Base-by-base conservation (phyloP, 2,888 invertebrate genomes). In the Gymnosoma rotundatum region DNA sequence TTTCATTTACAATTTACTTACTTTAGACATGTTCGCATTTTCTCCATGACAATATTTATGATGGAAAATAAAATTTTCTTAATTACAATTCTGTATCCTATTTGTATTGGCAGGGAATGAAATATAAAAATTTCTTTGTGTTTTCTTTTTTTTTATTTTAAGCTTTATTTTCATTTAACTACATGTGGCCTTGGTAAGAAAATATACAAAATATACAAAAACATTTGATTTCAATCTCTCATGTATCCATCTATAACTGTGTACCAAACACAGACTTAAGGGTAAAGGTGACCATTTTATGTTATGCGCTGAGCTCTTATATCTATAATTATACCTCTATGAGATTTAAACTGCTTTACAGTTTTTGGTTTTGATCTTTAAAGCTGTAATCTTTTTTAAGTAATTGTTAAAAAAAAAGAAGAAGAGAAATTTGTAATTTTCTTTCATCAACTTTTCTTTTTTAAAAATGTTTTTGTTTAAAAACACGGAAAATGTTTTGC, bases 211-310 rank as follows among this genome's bases (percentile, higher is more conserved):
- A 66, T 63, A 69, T 67, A 76, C 5, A n/a, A 18, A 18, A 52
- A 83, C 76, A 80, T 80, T 80, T 78, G 69, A 12, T 42, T 84
- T 80, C 78, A 78, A 84, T 74, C 81, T 80, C 42, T 69, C 45
- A 32, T 60, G 45, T 50, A 14, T 25, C 54, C 6, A 14, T 25
- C 54, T 3, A 58, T 45, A 64, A 74, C 20, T 14, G n/a, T n/a
- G n/a, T n/a, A n/a, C n/a, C n/a, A n/a, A n/a, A n/a, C n/a, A n/a
- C n/a, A n/a, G 61, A 16, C 75, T 12, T 9, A 8, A 32, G 78
- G 10, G 8, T 38, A 67, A 60, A 75, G 75, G 72, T 79, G 79
- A 32, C 83, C 83, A 79, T 12, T 70, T 63, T 18, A 12, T 12
- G 4, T 42, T 42, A 32, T 7, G 32, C 32, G 32, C 32, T 32